phyloP scores from a whole-genome alignment of 2,888 invertebrate genomes.

The Serripes groenlandicus region DNA sequence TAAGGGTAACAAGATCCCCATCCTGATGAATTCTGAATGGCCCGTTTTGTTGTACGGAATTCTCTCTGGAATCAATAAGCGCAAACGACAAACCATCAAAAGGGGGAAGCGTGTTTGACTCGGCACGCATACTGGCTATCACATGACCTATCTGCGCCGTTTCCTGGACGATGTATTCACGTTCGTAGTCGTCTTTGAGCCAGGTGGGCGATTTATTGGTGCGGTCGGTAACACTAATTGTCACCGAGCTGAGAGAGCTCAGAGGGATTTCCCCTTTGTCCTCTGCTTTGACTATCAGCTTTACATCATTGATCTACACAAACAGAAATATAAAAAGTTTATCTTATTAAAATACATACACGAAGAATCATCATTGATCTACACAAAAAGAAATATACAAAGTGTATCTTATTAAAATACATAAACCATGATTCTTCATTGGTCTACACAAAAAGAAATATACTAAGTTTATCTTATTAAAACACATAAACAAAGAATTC shows the following conservation, averaged over 20 bases:
- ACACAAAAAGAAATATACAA: too few relatives aligned
- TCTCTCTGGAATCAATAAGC: constrained; percentile 69
- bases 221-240: constrained; percentile 95
- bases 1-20: constrained; percentile 71
- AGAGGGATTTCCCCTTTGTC: constrained; percentile 97
- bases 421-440: too few relatives aligned
- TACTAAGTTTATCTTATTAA: too few relatives aligned
- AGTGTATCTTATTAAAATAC: too few relatives aligned
- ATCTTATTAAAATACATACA: too few relatives aligned
- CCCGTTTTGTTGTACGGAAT: constrained; percentile 64
- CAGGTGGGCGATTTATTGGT: constrained; percentile 76
- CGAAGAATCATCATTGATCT: too few relatives aligned
- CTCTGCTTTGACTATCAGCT: constrained; percentile 94
- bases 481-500: too few relatives aligned
- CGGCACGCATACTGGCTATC: constrained; percentile 76
- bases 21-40: constrained; percentile 69
- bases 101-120: constrained; percentile 73
- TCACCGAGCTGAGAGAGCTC: constrained; percentile 98
- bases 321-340: too few relatives aligned
- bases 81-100: constrained; percentile 72
- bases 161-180: constrained; percentile 96
- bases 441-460: too few relatives aligned
- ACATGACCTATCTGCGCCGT: constrained; percentile 96
- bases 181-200: constrained; percentile 71
- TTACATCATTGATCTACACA: constrained; percentile 45